Percentiles rank a stretch among this genome's conserved stretches.
Evolutionary conservation across 2,888 invertebrate species (phyloP).

Genomic region (Diachrysia chrysitis): DNA sequence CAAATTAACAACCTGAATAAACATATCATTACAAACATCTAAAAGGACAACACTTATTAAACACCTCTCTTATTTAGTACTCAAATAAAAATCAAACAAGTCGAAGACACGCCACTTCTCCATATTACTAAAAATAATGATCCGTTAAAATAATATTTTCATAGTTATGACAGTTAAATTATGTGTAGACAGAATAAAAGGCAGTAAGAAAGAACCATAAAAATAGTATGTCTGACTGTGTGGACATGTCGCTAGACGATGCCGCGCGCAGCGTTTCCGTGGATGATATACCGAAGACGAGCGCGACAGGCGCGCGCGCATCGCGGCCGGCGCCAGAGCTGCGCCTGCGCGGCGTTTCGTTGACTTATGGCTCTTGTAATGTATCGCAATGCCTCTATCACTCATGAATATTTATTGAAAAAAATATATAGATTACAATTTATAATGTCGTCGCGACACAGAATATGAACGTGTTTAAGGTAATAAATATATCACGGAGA

Average conservation of each 20-base stretch:
- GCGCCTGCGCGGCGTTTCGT: constrained; percentile 78
- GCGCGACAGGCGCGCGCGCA: constrained; percentile 61
- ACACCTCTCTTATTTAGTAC: constrained; percentile 41
- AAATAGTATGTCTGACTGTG: constrained; percentile 83
- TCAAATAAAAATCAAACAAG: constrained; percentile 52
- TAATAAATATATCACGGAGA: constrained; percentile 82
- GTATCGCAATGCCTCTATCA: constrained; percentile 86
- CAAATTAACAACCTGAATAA: constrained; percentile 64
- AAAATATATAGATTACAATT: constrained; percentile 77
- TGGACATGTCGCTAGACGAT: constrained; percentile 79
- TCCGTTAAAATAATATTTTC: constrained; percentile 73
- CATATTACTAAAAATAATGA: constrained; percentile 54
- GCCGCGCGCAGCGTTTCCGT: constrained; percentile 63
- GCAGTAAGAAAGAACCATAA: constrained; percentile 75
- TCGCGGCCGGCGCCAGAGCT: constrained; percentile 52
- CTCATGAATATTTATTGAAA: constrained; percentile 88
- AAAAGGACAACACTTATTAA: constrained; percentile 54
- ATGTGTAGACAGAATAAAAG: constrained; percentile 81
- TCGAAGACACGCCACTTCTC: constrained; percentile 42
- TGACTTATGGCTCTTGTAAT: constrained; percentile 87
- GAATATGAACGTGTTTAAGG: constrained; percentile 73
- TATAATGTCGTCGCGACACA: constrained; percentile 75
- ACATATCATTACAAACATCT: constrained; percentile 54
- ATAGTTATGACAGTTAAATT: constrained; percentile 77
- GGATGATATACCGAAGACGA: constrained; percentile 64